These are phyloP conservation scores for Lampris incognitus DNA, from an alignment of 2,113 vertebrate genomes.

Conservation along the genomic window DNA sequence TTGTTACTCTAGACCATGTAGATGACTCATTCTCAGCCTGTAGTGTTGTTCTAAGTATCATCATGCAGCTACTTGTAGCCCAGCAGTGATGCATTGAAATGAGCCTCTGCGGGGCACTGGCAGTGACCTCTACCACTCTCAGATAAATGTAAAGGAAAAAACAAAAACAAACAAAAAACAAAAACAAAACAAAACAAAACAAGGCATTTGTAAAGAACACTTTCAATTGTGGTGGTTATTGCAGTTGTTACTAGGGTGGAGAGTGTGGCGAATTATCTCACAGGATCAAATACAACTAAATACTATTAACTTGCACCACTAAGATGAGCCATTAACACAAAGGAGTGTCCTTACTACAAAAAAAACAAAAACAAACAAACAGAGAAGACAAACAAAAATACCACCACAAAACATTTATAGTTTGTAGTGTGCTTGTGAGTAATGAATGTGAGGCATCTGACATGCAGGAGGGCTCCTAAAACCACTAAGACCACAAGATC, in stretches of 20 bases:
- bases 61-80: too few species aligned
- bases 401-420: background rate
- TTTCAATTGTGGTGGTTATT: slow-evolving; percentile 31
- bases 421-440: background rate
- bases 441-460: background rate
- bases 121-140: too few species aligned
- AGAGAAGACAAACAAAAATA: too few species aligned
- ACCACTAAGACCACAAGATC: background rate
- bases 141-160: too few species aligned
- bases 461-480: slow-evolving; percentile 2
- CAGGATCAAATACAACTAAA: slow-evolving; percentile 31
- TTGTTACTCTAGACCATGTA: too few species aligned
- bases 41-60: too few species aligned
- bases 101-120: too few species aligned
- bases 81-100: too few species aligned
- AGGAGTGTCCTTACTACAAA: background rate
- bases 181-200: slow-evolving; percentile 32
- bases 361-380: background rate
- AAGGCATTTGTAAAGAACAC: slow-evolving; percentile 53
- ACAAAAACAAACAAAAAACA: too few species aligned
- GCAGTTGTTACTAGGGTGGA: slow-evolving; percentile 1
- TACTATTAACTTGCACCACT: background rate
- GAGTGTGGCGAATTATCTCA: background rate
- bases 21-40: too few species aligned
- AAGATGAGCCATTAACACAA: slow-evolving; percentile 4